Percentiles rank a stretch among this genome's conserved stretches.
Evolutionary conservation across 2,113 vertebrate species (phyloP).

Genomic region (Corythoichthys intestinalis): DNA sequence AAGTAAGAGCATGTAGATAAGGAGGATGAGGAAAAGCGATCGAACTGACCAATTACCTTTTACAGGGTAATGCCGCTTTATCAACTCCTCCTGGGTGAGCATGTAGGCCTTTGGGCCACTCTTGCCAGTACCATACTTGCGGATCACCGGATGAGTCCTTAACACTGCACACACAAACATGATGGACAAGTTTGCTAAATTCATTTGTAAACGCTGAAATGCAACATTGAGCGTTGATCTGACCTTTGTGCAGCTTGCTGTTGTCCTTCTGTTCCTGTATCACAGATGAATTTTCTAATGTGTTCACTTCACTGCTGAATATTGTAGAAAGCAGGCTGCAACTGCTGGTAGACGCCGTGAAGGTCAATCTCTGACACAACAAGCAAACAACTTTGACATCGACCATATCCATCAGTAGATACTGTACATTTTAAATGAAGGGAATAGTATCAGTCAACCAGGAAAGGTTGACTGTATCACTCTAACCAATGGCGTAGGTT

Average conservation of each 20-base stretch:
- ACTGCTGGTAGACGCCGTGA: conserved; percentile 62
- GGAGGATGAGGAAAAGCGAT: not conserved
- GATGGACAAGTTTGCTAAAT: not conserved
- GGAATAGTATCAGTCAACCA: too few relatives aligned
- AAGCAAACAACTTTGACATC: not conserved
- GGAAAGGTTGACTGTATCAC: too few relatives aligned
- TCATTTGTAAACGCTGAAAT: not conserved
- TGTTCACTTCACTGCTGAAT: conserved; percentile 56
- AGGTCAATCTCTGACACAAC: conserved; percentile 75
- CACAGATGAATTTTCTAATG: not conserved
- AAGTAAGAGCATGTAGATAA: not conserved
- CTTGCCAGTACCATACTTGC: conserved; percentile 47
- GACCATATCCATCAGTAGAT: not conserved
- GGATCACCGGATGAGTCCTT: conserved; percentile 61
- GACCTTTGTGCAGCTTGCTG: conserved; percentile 38
- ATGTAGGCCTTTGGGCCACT: conserved; percentile 58
- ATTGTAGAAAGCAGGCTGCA: conserved; percentile 66
- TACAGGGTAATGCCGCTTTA: conserved; percentile 54
- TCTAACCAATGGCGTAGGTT: too few relatives aligned
- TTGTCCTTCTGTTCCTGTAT: not conserved
- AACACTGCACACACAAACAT: conserved; percentile 27
- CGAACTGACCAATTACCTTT: conserved; percentile 39
- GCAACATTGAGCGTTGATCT: not conserved
- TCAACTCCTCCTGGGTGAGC: conserved; percentile 60
- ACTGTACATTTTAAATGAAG: too few relatives aligned